Evolutionary conservation across 2,888 invertebrate genomes (phyloP).

Genomic region (Sarcophaga caerulescens): DNA sequence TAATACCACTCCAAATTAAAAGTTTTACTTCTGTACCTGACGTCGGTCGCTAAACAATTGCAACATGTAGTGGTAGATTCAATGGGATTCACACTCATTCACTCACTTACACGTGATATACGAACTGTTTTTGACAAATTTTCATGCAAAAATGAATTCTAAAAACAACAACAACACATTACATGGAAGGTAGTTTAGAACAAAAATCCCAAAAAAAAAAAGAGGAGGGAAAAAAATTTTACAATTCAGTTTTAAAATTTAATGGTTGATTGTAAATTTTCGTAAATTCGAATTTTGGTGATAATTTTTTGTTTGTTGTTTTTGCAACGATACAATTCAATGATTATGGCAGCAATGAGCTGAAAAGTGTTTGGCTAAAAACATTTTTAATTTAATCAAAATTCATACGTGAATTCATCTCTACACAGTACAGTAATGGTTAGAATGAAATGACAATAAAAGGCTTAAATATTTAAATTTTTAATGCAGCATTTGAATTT

Average conservation of each 20-base stretch:
- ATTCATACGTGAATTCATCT: no score
- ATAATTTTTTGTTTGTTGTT: constrained; percentile 16
- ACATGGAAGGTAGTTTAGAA: constrained; percentile 1
- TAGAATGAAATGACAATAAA: no score
- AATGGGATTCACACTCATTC: neutral
- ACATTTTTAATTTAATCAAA: constrained; percentile 4
- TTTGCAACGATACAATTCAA: neutral
- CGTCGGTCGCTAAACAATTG: neutral
- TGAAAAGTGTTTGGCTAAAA: neutral
- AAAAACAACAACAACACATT: neutral
- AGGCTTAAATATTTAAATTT: no score
- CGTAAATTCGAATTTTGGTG: neutral
- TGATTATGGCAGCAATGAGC: neutral
- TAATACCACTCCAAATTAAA: neutral
- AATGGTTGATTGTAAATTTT: constrained; percentile 13
- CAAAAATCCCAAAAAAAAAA: neutral
- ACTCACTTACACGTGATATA: neutral
- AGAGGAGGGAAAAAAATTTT: no score
- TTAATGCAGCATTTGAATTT: no score
- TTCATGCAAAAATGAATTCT: constrained; percentile 6
- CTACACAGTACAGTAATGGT: no score
- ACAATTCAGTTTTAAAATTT: constrained; percentile 39
- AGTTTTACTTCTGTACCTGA: neutral
- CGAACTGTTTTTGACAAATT: constrained; percentile 22
- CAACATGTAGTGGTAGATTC: neutral